phyloP scores from a whole-genome alignment of 1,140 invertebrate genomes.

The Cylas formicarius region DNA sequence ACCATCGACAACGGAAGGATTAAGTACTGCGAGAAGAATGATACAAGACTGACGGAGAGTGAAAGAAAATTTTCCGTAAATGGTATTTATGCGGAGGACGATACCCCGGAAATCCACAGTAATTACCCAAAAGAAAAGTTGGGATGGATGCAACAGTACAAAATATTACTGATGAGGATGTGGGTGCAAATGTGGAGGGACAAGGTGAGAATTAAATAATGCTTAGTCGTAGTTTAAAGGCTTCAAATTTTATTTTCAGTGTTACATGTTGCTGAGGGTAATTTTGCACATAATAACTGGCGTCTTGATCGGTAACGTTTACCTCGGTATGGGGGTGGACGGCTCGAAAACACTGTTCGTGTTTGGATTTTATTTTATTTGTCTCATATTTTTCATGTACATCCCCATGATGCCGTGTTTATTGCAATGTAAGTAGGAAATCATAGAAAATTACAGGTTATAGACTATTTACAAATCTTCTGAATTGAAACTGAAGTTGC shows the following conservation, averaged over 20 bases:
- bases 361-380: constrained; percentile 73
- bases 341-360: constrained; percentile 74
- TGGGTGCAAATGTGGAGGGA: constrained; percentile 64
- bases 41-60: constrained; percentile 4
- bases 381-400: constrained; percentile 68
- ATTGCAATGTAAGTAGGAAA: constrained; percentile 56
- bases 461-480: no score
- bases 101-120: constrained; percentile 10
- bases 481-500: no score
- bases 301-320: constrained; percentile 60
- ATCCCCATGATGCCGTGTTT: constrained; percentile 73
- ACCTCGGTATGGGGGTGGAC: constrained; percentile 64
- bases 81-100: not conserved
- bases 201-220: constrained; percentile 45
- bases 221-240: constrained; percentile 5
- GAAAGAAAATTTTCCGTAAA: not conserved
- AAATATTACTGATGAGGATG: constrained; percentile 57
- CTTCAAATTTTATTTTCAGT: constrained; percentile 47
- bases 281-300: constrained; percentile 62
- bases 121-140: constrained; percentile 17
- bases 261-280: constrained; percentile 60
- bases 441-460: no score
- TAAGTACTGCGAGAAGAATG: not conserved
- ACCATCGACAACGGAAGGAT: constrained; percentile 53
- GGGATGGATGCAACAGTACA: constrained; percentile 49